Evolutionary conservation across 53 echinoderm and acorn worm species (phyloP).

Genomic region (Paelopatides confundens): DNA sequence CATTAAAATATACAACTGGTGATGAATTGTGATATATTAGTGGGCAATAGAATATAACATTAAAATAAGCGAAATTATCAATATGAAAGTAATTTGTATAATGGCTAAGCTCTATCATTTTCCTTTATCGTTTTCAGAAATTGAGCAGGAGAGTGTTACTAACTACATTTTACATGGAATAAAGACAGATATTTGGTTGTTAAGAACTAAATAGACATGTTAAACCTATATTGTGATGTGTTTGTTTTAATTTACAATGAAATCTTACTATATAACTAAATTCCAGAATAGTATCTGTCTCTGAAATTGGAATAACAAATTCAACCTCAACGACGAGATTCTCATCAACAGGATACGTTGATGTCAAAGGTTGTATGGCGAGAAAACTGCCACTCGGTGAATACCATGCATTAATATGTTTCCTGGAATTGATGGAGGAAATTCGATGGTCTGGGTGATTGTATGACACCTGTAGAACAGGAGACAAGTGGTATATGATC

Average conservation of each 20-base stretch:
- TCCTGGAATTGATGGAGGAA: not conserved
- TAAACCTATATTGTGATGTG: too few relatives aligned
- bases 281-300: not conserved
- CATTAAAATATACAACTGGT: too few relatives aligned
- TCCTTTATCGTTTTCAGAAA: too few relatives aligned
- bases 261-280: constrained; percentile 52
- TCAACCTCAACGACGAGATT: constrained; percentile 26
- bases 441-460: not conserved
- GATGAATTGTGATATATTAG: too few relatives aligned
- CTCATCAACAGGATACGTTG: constrained; percentile 14
- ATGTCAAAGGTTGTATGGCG: constrained; percentile 27
- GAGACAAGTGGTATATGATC: not conserved
- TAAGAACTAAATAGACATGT: too few relatives aligned
- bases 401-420: constrained; percentile 49
- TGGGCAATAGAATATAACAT: too few relatives aligned
- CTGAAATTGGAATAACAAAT: not conserved
- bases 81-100: too few relatives aligned
- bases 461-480: not conserved
- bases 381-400: constrained; percentile 74
- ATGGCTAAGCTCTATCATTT: too few relatives aligned
- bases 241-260: not conserved
- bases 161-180: too few relatives aligned
- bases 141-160: too few relatives aligned
- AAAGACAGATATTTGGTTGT: too few relatives aligned
- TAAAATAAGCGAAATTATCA: too few relatives aligned